Conservation (phyloP, 92 coral and sea anemone genomes). For the Micromussa lordhowensis region DNA sequence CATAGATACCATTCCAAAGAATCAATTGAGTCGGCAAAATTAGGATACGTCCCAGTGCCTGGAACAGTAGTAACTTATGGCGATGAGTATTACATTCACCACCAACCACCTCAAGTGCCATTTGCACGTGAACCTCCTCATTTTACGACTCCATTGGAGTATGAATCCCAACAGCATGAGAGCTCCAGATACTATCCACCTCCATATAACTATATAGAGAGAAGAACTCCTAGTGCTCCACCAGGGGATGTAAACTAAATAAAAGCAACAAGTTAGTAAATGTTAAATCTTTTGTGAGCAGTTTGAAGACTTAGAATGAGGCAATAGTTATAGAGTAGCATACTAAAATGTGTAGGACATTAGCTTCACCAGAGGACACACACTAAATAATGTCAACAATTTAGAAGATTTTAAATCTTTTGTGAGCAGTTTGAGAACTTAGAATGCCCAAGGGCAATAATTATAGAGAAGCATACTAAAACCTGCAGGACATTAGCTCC, state of each 20-base stretch:
- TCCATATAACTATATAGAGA: conserved; percentile 75
- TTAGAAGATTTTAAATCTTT: too few species aligned
- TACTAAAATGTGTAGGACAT: too few species aligned
- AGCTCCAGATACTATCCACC: conserved; percentile 68
- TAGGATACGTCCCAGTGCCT: conserved; percentile 66
- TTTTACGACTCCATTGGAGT: conserved; percentile 4
- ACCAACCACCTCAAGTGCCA: conserved; percentile 68
- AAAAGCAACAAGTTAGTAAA: neutral
- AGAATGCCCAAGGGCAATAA: too few species aligned
- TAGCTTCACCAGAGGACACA: too few species aligned
- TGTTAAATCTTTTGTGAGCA: neutral
- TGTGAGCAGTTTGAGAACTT: neutral
- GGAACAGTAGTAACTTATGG: conserved; percentile 68
- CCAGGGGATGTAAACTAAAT: conserved; percentile 33
- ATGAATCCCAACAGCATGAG: conserved; percentile 32
- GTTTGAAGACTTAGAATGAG: neutral
- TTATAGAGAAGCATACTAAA: too few species aligned
- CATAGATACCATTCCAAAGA: conserved; percentile 47
- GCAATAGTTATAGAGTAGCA: too few species aligned
- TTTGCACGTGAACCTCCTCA: conserved; percentile 52
- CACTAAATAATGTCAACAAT: too few species aligned
- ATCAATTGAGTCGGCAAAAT: conserved; percentile 37
- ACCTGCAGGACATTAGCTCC: conserved; percentile 41
- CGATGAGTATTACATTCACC: conserved; percentile 69
- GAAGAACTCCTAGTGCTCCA: conserved; percentile 82